Evolutionary conservation across 1,140 invertebrate genomes (phyloP).

Genomic region (Drosophila aff.): DNA sequence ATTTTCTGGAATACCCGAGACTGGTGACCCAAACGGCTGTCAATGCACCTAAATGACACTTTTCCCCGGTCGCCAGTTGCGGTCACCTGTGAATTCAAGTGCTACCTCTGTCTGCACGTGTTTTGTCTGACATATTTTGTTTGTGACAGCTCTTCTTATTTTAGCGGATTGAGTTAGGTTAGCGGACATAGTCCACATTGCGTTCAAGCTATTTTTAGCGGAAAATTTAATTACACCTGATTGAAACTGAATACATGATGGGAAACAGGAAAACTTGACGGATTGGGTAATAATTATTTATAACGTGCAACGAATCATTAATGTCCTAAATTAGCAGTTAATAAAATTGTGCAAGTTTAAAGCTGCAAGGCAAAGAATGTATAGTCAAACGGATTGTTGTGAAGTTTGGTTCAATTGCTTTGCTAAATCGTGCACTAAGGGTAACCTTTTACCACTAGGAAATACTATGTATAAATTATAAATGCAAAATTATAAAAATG

Average conservation of each 20-base stretch:
- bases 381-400: neutral
- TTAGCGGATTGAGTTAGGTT: constrained; percentile 10
- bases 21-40: constrained; percentile 10
- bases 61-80: constrained; percentile 1
- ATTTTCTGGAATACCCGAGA: neutral
- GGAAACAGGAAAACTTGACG: neutral
- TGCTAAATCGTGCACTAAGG: neutral
- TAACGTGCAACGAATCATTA: constrained; percentile 2
- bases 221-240: constrained; percentile 19
- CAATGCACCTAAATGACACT: constrained; percentile 38
- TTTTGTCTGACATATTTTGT: constrained; percentile 24
- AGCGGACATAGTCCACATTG: neutral
- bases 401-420: neutral
- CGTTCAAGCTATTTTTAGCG: constrained; percentile 21
- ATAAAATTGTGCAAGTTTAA: neutral
- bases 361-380: neutral
- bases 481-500: neutral
- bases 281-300: neutral
- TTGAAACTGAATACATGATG: constrained; percentile 15
- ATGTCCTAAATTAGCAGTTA: constrained; percentile 3
- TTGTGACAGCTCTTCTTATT: constrained; percentile 22
- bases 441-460: neutral
- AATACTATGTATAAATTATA: neutral
- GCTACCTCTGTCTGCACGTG: constrained; percentile 43
- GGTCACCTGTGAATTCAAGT: constrained; percentile 25